Evolutionary conservation across 37 sponge, comb jelly and placozoan species (phyloP).

Genomic region (Ephydatia muelleri): DNA sequence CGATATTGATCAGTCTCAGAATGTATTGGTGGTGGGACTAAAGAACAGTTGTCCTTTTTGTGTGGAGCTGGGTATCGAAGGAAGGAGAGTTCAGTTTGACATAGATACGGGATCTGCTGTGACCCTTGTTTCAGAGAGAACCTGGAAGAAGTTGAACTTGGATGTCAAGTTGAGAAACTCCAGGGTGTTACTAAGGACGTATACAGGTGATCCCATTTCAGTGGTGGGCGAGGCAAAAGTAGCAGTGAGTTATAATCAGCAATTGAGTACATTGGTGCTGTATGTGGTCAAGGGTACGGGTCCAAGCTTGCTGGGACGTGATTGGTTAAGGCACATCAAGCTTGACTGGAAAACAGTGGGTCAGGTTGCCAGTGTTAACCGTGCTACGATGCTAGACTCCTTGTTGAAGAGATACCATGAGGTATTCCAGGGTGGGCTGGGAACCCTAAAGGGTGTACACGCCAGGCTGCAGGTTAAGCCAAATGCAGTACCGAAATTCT

Average conservation of each 20-base stretch:
- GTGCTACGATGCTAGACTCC: neutral
- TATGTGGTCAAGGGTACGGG: neutral
- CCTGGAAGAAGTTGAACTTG: neutral
- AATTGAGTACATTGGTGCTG: neutral
- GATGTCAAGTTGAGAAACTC: no score
- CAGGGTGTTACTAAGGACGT: no score
- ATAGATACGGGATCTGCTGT: neutral
- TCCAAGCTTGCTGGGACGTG: neutral
- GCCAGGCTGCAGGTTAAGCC: slow-evolving; percentile 21
- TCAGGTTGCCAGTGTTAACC: neutral
- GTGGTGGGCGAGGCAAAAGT: no score
- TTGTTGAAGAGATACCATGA: slow-evolving; percentile 8
- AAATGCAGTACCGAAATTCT: slow-evolving; percentile 21
- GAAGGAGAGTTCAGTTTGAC: neutral
- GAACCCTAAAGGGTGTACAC: neutral
- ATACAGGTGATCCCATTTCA: no score
- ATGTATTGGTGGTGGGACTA: no score
- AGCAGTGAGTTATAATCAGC: neutral
- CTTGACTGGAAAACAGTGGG: neutral
- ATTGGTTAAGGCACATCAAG: neutral
- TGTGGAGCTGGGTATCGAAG: no score
- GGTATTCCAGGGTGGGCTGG: slow-evolving; percentile 3
- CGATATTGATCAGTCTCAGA: no score
- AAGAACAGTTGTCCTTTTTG: no score
- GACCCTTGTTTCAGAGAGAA: neutral